These are phyloP conservation scores for Argyrosomus japonicus DNA, from an alignment of 2,113 vertebrate genomes.

Conservation along the genomic window DNA sequence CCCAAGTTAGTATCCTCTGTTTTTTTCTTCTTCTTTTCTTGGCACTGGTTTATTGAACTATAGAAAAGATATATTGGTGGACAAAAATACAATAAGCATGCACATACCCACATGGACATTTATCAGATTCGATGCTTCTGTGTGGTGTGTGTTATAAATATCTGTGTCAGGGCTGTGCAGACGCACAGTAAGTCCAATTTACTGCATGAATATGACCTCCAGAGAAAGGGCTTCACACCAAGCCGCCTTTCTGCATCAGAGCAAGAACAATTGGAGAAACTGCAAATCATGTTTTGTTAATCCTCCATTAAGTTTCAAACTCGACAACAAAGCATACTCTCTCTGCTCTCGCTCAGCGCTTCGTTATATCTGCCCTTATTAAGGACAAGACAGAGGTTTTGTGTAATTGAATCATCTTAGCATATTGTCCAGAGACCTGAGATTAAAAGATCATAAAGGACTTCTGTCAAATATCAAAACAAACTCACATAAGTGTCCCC, in stretches of 20 bases:
- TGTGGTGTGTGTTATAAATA: slow-evolving; percentile 57
- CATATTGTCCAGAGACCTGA: slow-evolving; percentile 68
- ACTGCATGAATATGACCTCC: slow-evolving; percentile 42
- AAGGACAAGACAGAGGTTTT: slow-evolving; percentile 39
- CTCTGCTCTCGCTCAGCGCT: slow-evolving; percentile 5
- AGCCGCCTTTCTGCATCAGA: slow-evolving; percentile 27
- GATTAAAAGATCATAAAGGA: slow-evolving; percentile 68
- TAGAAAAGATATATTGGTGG: slow-evolving; percentile 66
- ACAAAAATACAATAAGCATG: slow-evolving; percentile 61
- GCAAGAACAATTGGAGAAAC: slow-evolving; percentile 26
- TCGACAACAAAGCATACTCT: slow-evolving; percentile 36
- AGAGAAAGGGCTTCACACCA: neutral
- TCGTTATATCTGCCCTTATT: slow-evolving; percentile 25
- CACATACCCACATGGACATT: slow-evolving; percentile 38
- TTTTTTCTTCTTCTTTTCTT: slow-evolving; percentile 55
- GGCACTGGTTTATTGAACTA: slow-evolving; percentile 33
- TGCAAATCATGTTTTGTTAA: slow-evolving; percentile 57
- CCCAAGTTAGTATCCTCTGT: slow-evolving; percentile 49
- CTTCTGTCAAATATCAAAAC: slow-evolving; percentile 70
- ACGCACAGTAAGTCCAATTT: slow-evolving; percentile 34
- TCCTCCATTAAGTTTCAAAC: slow-evolving; percentile 55
- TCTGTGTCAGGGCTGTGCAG: slow-evolving; percentile 54
- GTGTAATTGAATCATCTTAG: slow-evolving; percentile 68
- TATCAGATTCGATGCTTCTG: slow-evolving; percentile 58
- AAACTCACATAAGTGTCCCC: slow-evolving; percentile 64